Percentiles rank a stretch among this genome's conserved stretches.
phyloP scores from a whole-genome alignment of 2,797 vertebrate genomes.

The Chloroceryle amazona region DNA sequence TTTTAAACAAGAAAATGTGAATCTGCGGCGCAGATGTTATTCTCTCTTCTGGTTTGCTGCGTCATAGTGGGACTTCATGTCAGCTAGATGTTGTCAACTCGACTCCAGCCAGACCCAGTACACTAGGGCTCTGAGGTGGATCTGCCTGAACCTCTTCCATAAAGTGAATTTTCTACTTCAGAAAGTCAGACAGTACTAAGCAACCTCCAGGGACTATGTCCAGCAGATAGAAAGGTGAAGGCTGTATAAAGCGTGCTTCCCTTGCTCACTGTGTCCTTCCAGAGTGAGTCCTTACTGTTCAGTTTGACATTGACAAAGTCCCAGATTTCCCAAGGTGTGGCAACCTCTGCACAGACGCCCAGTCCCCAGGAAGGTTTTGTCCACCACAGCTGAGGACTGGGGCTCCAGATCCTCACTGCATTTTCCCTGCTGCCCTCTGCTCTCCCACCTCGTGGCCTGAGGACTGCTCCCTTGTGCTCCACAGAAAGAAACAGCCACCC shows the following conservation, averaged over 20 bases:
- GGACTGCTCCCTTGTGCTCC: not conserved
- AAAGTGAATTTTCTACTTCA: not conserved
- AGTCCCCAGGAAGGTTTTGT: not conserved
- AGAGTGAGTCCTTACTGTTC: not conserved
- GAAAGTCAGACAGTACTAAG: not conserved
- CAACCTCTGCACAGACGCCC: not conserved
- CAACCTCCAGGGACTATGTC: not conserved
- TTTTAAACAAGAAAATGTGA: not conserved
- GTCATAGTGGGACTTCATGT: not conserved
- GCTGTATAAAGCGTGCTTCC: not conserved
- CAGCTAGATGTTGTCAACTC: not conserved
- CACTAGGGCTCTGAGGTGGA: not conserved
- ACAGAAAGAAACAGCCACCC: not conserved
- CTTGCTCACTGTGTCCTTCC: not conserved
- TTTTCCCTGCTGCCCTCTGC: accelerated
- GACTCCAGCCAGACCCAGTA: not conserved
- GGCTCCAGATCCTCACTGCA: accelerated
- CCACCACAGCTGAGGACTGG: not conserved
- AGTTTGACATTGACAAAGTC: not conserved
- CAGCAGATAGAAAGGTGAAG: not conserved
- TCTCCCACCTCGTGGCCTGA: accelerated
- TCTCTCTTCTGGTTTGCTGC: not conserved
- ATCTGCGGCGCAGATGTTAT: not conserved
- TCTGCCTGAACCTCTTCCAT: not conserved
- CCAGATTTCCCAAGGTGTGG: not conserved